phyloP scores from a whole-genome alignment of 2,113 vertebrate genomes.

The Corythoichthys intestinalis region DNA sequence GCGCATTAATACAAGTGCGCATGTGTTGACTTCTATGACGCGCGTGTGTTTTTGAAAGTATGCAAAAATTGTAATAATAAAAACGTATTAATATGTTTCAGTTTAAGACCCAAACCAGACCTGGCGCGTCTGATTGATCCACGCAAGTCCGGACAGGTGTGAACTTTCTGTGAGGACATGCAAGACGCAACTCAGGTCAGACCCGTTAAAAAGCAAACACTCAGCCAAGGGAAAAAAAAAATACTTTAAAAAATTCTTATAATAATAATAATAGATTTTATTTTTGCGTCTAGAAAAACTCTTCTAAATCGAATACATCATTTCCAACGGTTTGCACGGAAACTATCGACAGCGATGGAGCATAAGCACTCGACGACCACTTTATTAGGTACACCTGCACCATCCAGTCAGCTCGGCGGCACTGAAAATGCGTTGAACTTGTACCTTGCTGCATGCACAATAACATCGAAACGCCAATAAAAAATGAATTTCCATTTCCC shows the following conservation, averaged over 20 bases:
- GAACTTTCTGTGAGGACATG: constrained; percentile 9
- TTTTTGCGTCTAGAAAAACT: too few species aligned
- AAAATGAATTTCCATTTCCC: neutral
- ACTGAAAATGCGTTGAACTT: neutral
- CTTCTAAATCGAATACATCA: neutral
- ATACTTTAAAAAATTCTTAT: too few species aligned
- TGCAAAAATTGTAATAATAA: neutral
- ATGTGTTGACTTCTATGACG: neutral
- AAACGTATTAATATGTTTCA: neutral
- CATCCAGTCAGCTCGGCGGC: neutral
- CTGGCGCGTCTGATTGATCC: constrained; percentile 60
- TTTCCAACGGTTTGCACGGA: neutral
- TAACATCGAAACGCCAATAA: neutral
- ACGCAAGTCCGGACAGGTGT: constrained; percentile 45
- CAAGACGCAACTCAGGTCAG: neutral
- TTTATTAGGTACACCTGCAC: constrained; percentile 3
- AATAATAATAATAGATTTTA: too few species aligned
- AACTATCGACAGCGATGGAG: neutral
- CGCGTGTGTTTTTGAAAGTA: neutral
- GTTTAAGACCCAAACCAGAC: neutral
- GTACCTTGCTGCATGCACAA: neutral
- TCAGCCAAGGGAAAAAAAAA: too few species aligned
- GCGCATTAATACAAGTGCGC: neutral
- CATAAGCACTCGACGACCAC: neutral
- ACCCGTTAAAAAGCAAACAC: neutral